A percentile compares a stretch with the other conserved stretches of the same genome.
These are phyloP conservation scores for Lasioglossum morio DNA, from an alignment of 2,888 invertebrate genomes.

Conservation along the genomic window DNA sequence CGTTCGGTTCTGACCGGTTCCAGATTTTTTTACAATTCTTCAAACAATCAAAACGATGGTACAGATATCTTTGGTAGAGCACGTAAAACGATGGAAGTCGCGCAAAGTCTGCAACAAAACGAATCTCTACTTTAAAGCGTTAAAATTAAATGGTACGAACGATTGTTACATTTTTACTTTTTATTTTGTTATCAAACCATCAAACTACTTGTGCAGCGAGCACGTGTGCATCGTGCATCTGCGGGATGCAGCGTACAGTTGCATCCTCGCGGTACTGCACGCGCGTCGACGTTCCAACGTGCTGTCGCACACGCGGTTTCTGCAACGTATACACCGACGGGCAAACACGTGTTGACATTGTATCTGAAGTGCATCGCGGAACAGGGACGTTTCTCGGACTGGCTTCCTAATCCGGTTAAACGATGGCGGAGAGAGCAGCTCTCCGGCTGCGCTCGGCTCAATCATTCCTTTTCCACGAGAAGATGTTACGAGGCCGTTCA, in stretches of 20 bases:
- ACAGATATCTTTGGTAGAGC: too few relatives aligned
- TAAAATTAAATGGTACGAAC: too few relatives aligned
- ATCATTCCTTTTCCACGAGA: constrained; percentile 75
- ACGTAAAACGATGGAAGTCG: too few relatives aligned
- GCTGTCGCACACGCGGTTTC: constrained; percentile 8
- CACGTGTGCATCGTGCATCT: not conserved
- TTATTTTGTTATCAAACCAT: too few relatives aligned
- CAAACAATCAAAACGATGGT: too few relatives aligned
- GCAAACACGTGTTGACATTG: constrained; percentile 50
- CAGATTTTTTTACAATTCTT: too few relatives aligned
- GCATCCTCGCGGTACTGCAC: not conserved
- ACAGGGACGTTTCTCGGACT: constrained; percentile 75
- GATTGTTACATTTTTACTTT: too few relatives aligned
- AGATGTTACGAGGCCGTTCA: constrained; percentile 82
- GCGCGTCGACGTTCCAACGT: not conserved
- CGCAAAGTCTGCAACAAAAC: too few relatives aligned
- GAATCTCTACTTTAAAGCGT: too few relatives aligned
- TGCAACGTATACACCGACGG: not conserved
- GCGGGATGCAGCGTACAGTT: not conserved
- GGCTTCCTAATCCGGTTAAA: constrained; percentile 84
- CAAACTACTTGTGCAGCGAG: not conserved
- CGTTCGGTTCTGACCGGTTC: too few relatives aligned
- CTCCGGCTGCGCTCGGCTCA: constrained; percentile 76
- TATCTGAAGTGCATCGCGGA: constrained; percentile 65
- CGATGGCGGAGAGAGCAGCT: constrained; percentile 74